These are phyloP conservation scores for Ptilodon capucinus DNA, from an alignment of 2,888 invertebrate genomes.

Conservation along the genomic window DNA sequence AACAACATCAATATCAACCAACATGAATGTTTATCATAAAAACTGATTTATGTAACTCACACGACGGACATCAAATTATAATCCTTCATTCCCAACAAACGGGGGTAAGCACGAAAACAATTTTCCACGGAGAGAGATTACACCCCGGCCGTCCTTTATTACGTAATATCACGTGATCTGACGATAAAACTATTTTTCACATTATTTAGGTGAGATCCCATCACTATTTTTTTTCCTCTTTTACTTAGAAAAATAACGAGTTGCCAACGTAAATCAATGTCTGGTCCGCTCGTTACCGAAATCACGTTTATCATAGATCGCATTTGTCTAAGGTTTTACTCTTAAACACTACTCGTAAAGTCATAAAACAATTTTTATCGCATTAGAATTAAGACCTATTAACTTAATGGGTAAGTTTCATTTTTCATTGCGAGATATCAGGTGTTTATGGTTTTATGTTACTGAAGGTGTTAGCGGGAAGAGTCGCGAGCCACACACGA, in stretches of 20 bases:
- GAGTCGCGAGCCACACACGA: slow-evolving; percentile 80
- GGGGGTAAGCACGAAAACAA: slow-evolving; percentile 64
- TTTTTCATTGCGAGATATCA: slow-evolving; percentile 32
- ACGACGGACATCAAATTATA: slow-evolving; percentile 46
- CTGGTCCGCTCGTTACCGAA: slow-evolving; percentile 74
- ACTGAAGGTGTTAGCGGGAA: slow-evolving; percentile 54
- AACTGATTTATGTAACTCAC: slow-evolving; percentile 31
- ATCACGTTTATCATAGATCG: slow-evolving; percentile 81
- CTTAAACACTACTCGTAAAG: slow-evolving; percentile 36
- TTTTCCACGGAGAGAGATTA: slow-evolving; percentile 65
- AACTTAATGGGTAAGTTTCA: slow-evolving; percentile 25
- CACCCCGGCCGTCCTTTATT: slow-evolving; percentile 59
- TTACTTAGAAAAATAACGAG: slow-evolving; percentile 70
- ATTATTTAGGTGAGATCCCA: slow-evolving; percentile 63
- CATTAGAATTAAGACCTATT: slow-evolving; percentile 39
- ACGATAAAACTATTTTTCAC: slow-evolving; percentile 78
- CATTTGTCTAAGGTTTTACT: slow-evolving; percentile 77
- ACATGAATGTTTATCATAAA: slow-evolving; percentile 29
- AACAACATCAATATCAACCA: slow-evolving; percentile 6
- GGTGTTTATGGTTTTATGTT: slow-evolving; percentile 47
- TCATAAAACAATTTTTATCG: slow-evolving; percentile 21
- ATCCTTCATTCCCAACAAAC: slow-evolving; percentile 61
- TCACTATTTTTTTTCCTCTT: slow-evolving; percentile 70
- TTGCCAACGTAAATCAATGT: slow-evolving; percentile 69
- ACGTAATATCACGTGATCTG: slow-evolving; percentile 76